Conservation (phyloP, 2,797 vertebrate genomes). For the Triplophysa bombifrons region DNA sequence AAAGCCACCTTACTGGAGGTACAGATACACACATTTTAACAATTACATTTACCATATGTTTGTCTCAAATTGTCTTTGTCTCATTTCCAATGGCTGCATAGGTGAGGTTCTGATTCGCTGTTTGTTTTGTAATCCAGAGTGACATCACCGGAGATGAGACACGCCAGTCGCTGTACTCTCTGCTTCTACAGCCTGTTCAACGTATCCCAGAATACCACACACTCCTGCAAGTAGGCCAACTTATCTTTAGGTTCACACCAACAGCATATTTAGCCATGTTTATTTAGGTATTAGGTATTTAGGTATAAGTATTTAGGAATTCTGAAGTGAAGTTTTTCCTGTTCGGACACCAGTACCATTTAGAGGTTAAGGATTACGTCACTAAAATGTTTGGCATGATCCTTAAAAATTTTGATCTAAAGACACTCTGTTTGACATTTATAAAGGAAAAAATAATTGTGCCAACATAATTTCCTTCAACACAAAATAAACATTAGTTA, state of each 20-base stretch:
- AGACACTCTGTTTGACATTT: too few relatives aligned
- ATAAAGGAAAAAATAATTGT: too few relatives aligned
- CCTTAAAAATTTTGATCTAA: too few relatives aligned
- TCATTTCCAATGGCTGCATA: not conserved
- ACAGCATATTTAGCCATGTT: not conserved
- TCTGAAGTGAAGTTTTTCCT: too few relatives aligned
- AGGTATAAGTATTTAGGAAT: too few relatives aligned
- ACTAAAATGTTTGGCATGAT: too few relatives aligned
- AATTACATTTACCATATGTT: not conserved
- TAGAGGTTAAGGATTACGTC: too few relatives aligned
- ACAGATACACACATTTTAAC: conserved; percentile 28
- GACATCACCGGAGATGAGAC: conserved; percentile 85
- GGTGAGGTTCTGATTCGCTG: conserved; percentile 41
- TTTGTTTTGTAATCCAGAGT: conserved; percentile 60
- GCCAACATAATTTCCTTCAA: too few relatives aligned
- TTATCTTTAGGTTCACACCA: not conserved
- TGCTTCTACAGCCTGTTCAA: conserved; percentile 95
- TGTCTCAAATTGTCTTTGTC: too few relatives aligned
- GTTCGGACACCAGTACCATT: too few relatives aligned
- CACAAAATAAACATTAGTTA: too few relatives aligned
- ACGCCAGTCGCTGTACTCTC: conserved; percentile 87
- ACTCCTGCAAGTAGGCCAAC: conserved; percentile 84
- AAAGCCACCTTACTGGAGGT: conserved; percentile 74
- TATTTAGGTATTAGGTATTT: too few relatives aligned
- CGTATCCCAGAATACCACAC: conserved; percentile 93